phyloP scores from a whole-genome alignment of 2,888 invertebrate genomes.

The Phaedon cochleariae region DNA sequence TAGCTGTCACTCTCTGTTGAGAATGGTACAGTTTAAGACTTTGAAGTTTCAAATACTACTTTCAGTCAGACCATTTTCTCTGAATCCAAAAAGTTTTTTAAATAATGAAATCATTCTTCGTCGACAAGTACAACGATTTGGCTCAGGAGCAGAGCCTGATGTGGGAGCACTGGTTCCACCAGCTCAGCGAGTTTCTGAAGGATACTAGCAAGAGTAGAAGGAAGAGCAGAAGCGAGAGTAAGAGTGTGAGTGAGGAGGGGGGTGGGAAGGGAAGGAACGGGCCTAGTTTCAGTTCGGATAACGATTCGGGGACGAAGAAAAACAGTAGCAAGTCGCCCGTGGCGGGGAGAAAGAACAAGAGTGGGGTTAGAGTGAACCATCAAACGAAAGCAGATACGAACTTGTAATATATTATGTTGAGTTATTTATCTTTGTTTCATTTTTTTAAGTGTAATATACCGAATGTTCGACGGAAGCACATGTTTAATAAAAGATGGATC shows the following conservation, averaged over 20 bases:
- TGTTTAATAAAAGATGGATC: no score
- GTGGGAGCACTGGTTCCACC: slow-evolving; percentile 77
- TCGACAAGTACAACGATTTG: slow-evolving; percentile 80
- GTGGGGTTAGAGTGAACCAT: slow-evolving; percentile 19
- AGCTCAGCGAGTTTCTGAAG: slow-evolving; percentile 55
- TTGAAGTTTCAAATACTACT: no score
- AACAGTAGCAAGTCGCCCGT: slow-evolving; percentile 58
- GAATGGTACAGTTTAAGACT: no score
- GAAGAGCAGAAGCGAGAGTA: slow-evolving; percentile 73
- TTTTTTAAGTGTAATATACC: no score
- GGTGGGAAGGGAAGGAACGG: slow-evolving; percentile 49
- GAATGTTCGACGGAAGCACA: no score
- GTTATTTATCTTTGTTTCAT: neutral
- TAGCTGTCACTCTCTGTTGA: no score
- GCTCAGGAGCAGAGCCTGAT: slow-evolving; percentile 81
- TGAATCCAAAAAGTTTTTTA: no score
- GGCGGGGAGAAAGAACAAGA: slow-evolving; percentile 59
- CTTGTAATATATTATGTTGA: neutral
- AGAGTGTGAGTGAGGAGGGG: slow-evolving; percentile 60
- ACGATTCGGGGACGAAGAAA: slow-evolving; percentile 60
- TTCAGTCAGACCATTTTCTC: no score
- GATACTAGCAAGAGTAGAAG: slow-evolving; percentile 61
- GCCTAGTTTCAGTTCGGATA: slow-evolving; percentile 57
- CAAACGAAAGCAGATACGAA: neutral
- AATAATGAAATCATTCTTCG: no score